Evolutionary conservation across 2,113 vertebrate species (phyloP).

Genomic region (Bettongia penicillata): DNA sequence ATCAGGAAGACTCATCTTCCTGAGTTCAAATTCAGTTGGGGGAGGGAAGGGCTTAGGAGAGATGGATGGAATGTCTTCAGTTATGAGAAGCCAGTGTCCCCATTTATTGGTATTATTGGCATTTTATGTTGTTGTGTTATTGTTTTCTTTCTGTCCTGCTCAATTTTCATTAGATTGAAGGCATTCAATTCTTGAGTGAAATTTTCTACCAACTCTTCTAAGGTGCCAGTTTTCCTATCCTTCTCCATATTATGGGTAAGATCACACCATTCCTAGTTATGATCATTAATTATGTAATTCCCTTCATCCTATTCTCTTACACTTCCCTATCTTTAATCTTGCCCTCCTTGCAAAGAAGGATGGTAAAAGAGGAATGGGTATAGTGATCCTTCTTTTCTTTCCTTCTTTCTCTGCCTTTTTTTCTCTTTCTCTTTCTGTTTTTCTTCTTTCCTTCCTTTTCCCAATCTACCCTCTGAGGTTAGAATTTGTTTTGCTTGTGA

Average conservation of each 20-base stretch:
- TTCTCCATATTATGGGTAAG: too few relatives aligned
- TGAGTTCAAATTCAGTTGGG: too few relatives aligned
- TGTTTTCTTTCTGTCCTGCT: conserved; percentile 15
- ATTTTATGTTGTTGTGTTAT: not conserved
- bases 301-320: too few relatives aligned
- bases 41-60: too few relatives aligned
- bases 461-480: not conserved
- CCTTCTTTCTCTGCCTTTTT: not conserved
- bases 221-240: not conserved
- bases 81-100: not conserved
- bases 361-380: not conserved
- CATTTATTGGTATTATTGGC: not conserved
- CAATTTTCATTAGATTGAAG: not conserved
- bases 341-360: not conserved
- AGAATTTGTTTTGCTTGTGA: not conserved
- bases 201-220: not conserved
- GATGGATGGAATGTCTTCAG: too few relatives aligned
- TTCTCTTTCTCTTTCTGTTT: not conserved
- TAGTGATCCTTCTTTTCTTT: not conserved
- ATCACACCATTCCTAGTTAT: too few relatives aligned
- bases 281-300: too few relatives aligned
- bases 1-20: too few relatives aligned
- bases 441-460: not conserved
- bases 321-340: too few relatives aligned
- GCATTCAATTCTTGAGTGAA: not conserved